Percentiles rank a stretch among this genome's conserved stretches.
Conservation (phyloP, 2,888 invertebrate species). For the Nomada ferruginata region DNA sequence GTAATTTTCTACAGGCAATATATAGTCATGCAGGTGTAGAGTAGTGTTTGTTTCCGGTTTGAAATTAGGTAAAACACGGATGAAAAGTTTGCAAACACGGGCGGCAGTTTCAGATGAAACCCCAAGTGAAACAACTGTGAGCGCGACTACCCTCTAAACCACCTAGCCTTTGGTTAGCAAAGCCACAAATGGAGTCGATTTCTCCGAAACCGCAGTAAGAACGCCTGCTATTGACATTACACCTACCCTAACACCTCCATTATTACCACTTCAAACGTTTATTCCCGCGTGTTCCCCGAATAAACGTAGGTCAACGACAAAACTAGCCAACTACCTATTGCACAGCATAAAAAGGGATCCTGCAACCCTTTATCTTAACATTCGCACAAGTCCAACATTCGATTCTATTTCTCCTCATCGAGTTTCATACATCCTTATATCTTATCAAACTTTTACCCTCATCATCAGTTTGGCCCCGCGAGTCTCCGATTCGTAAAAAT, state of each 20-base stretch:
- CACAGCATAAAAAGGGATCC: neutral
- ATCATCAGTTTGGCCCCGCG: too few species aligned
- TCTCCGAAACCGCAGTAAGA: constrained; percentile 42
- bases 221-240: constrained; percentile 30
- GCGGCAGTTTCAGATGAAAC: constrained; percentile 29
- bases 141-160: neutral
- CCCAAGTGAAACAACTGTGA: constrained; percentile 24
- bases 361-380: neutral
- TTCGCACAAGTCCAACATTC: neutral
- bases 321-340: too few species aligned
- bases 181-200: constrained; percentile 46
- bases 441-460: neutral
- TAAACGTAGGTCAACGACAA: neutral
- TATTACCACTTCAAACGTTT: constrained; percentile 33
- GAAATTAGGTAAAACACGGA: constrained; percentile 10
- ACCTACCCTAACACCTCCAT: constrained; percentile 18
- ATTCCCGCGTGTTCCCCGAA: neutral
- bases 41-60: neutral
- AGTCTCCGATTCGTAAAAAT: too few species aligned
- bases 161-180: constrained; percentile 25
- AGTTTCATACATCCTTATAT: neutral
- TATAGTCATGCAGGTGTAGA: neutral
- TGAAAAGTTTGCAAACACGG: neutral
- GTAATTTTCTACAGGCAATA: neutral
- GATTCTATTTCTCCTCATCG: neutral